Conservation (phyloP, 64 coral and sea anemone species). For the Trachythela sp. region DNA sequence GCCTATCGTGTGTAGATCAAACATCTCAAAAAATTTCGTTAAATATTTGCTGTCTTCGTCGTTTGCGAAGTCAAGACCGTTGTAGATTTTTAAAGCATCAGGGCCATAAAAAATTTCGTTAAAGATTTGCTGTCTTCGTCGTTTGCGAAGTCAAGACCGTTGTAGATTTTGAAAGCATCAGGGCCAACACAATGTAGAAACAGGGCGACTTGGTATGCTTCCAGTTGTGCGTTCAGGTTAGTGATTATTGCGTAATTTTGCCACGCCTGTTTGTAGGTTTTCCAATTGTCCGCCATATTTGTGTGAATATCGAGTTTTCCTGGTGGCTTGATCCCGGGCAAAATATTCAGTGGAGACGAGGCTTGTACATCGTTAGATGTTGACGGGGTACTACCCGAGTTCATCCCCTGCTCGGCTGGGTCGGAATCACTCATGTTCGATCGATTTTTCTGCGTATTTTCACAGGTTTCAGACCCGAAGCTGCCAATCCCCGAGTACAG, state of each 20-base stretch:
- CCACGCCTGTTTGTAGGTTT: conserved; percentile 13
- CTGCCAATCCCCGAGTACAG: too few relatives aligned
- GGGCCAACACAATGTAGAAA: conserved; percentile 37
- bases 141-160: conserved; percentile 28
- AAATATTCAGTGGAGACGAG: too few relatives aligned
- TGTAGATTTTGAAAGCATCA: conserved; percentile 26
- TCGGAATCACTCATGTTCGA: too few relatives aligned
- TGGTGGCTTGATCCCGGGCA: too few relatives aligned
- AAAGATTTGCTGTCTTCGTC: conserved; percentile 25
- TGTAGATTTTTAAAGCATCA: conserved; percentile 26
- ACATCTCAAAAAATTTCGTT: conserved; percentile 29
- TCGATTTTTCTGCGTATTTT: too few relatives aligned
- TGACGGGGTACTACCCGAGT: too few relatives aligned
- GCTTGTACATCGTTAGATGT: too few relatives aligned
- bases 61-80: conserved; percentile 28
- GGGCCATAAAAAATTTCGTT: conserved; percentile 21
- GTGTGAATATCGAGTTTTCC: neutral
- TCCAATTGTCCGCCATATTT: conserved; percentile 21
- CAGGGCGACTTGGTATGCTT: neutral
- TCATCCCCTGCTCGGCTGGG: too few relatives aligned
- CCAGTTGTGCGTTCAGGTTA: neutral
- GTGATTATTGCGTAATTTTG: conserved; percentile 10
- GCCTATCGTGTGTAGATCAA: conserved; percentile 28
- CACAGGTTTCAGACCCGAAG: too few relatives aligned
- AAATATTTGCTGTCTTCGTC: conserved; percentile 23